Evolutionary conservation across 2,113 vertebrate species (phyloP).

Genomic region (Brevimyrus niger): DNA sequence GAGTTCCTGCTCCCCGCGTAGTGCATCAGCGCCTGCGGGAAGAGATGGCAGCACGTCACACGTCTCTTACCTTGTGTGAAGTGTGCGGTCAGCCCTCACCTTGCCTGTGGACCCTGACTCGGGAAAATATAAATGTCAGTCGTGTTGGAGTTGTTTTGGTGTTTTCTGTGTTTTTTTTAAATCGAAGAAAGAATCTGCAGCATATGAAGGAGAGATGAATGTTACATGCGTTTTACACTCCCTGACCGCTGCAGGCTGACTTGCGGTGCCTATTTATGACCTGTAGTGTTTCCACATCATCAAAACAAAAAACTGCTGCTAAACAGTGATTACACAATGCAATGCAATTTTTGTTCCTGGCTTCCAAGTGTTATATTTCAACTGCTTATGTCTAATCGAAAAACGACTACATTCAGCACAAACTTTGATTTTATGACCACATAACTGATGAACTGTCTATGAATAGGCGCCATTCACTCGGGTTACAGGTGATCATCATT

Average conservation of each 20-base stretch:
- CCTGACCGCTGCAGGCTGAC: neutral
- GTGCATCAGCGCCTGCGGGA: conserved; percentile 79
- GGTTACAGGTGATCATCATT: too few relatives aligned
- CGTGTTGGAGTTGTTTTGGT: neutral
- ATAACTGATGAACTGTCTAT: too few relatives aligned
- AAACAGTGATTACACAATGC: neutral
- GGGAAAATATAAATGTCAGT: neutral
- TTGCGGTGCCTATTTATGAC: neutral
- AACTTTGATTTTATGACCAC: too few relatives aligned
- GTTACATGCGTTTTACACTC: neutral
- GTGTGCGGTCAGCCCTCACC: neutral
- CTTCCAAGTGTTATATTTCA: too few relatives aligned
- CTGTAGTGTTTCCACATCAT: too few relatives aligned
- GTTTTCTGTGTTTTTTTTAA: neutral
- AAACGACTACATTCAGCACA: too few relatives aligned
- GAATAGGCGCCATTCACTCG: too few relatives aligned
- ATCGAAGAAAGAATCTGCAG: neutral
- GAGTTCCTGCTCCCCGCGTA: conserved; percentile 88
- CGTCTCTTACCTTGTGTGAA: neutral
- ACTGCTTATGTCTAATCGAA: too few relatives aligned
- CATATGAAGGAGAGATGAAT: neutral
- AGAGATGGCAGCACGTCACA: neutral
- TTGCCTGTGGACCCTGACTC: neutral
- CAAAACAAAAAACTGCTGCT: too few relatives aligned
- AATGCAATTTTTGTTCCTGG: too few relatives aligned